phyloP scores from a whole-genome alignment of 2,113 vertebrate genomes.

The Crotophaga sulcirostris region DNA sequence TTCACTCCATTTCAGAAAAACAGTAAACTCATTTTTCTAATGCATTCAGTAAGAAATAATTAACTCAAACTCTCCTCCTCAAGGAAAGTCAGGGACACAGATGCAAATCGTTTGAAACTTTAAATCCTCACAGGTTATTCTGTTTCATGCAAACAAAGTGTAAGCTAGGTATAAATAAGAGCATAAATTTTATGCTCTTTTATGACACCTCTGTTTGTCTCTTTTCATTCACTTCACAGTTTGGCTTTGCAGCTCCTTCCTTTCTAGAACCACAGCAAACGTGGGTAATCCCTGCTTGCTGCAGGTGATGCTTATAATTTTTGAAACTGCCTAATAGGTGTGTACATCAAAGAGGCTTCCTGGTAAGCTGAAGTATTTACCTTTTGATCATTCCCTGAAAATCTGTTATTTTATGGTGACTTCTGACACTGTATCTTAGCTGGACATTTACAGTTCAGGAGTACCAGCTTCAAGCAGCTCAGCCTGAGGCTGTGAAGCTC shows the following conservation, averaged over 20 bases:
- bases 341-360: background rate
- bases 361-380: background rate
- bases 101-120: background rate
- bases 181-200: background rate
- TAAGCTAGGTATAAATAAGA: background rate
- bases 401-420: background rate
- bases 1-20: conserved; percentile 26
- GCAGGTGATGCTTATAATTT: background rate
- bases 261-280: background rate
- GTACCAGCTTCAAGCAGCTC: background rate
- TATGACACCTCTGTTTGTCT: background rate
- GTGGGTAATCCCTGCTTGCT: background rate
- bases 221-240: background rate
- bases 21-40: conserved; percentile 2
- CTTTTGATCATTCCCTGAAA: background rate
- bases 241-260: background rate
- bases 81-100: background rate
- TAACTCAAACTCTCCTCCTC: background rate
- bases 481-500: background rate
- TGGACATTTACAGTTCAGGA: background rate
- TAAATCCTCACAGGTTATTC: background rate
- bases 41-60: background rate
- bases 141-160: background rate
- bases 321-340: background rate
- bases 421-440: background rate